Evolutionary conservation across 2,113 vertebrate genomes (phyloP).

Genomic region (Motacilla alba): DNA sequence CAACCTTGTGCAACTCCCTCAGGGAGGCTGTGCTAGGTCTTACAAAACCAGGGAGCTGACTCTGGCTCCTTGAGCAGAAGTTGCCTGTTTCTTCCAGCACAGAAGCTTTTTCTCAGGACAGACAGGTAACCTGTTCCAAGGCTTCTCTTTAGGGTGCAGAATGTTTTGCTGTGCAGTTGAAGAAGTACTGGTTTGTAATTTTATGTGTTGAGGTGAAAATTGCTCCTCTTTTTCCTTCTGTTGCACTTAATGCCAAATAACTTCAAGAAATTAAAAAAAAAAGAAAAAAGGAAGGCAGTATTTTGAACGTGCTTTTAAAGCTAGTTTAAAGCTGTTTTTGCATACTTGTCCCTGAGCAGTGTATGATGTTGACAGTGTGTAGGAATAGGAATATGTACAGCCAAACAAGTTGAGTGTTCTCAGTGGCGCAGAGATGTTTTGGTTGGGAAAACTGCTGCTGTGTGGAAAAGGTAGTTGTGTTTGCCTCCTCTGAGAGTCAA

Average conservation of each 20-base stretch:
- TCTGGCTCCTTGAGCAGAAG: not conserved
- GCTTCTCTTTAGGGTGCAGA: not conserved
- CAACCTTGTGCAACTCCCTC: not conserved
- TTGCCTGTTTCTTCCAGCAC: not conserved
- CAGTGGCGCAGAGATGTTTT: not conserved
- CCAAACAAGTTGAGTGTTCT: not conserved
- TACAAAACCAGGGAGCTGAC: not conserved
- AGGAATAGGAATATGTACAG: not conserved
- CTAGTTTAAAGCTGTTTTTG: not conserved
- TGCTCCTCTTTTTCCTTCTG: not conserved
- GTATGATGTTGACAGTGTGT: not conserved
- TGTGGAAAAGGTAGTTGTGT: not conserved
- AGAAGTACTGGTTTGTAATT: not conserved
- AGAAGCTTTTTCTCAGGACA: not conserved
- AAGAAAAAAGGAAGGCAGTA: not conserved
- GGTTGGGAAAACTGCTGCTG: not conserved
- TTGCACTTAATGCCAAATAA: not conserved
- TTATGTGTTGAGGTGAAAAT: not conserved
- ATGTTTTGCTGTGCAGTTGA: not conserved
- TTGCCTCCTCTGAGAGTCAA: not conserved
- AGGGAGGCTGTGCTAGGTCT: not conserved
- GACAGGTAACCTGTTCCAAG: not conserved
- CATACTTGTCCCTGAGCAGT: not conserved
- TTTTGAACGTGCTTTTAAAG: accelerated
- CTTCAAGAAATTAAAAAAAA: accelerated